Percentiles rank a stretch among this genome's conserved stretches.
Conservation (phyloP, 2,113 vertebrate species). For the Ornithorhynchus anatinus region DNA sequence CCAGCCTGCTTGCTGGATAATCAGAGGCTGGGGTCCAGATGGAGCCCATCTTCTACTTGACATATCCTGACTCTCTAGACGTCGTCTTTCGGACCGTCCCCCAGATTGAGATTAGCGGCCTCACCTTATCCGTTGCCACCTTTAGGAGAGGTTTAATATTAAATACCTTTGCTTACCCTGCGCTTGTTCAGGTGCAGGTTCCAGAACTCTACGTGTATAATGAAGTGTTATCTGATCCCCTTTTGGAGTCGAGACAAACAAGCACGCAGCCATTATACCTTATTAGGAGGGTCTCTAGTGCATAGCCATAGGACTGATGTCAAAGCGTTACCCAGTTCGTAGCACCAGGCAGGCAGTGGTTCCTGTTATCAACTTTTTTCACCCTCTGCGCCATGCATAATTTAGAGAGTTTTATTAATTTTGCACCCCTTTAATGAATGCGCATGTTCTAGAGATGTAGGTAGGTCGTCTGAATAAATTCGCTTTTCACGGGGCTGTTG, state of each 20-base stretch:
- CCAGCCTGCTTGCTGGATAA: slow-evolving; percentile 75
- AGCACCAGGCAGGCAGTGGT: slow-evolving; percentile 66
- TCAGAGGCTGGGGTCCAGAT: slow-evolving; percentile 76
- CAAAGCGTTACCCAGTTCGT: slow-evolving; percentile 54
- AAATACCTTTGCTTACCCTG: slow-evolving; percentile 69
- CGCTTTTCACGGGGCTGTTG: slow-evolving; percentile 60
- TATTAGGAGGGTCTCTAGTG: slow-evolving; percentile 65
- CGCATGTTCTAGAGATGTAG: slow-evolving; percentile 60
- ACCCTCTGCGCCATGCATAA: slow-evolving; percentile 62
- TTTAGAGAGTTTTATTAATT: slow-evolving; percentile 75
- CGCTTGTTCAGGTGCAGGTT: slow-evolving; percentile 61
- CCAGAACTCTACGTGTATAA: slow-evolving; percentile 70
- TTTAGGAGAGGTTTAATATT: slow-evolving; percentile 68
- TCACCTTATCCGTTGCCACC: slow-evolving; percentile 68
- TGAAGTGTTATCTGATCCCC: slow-evolving; percentile 79
- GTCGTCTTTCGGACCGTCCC: slow-evolving; percentile 71
- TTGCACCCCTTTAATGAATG: slow-evolving; percentile 63
- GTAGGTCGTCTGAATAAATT: slow-evolving; percentile 62
- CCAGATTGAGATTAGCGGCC: slow-evolving; percentile 75
- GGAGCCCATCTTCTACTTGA: slow-evolving; percentile 72
- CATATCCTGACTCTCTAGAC: slow-evolving; percentile 69
- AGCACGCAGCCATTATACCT: slow-evolving; percentile 76
- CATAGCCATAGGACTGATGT: slow-evolving; percentile 63
- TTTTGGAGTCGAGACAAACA: slow-evolving; percentile 77
- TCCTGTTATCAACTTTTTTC: slow-evolving; percentile 72